Conservation (phyloP, 2,113 vertebrate genomes). For the Melanostigma gelatinosum region DNA sequence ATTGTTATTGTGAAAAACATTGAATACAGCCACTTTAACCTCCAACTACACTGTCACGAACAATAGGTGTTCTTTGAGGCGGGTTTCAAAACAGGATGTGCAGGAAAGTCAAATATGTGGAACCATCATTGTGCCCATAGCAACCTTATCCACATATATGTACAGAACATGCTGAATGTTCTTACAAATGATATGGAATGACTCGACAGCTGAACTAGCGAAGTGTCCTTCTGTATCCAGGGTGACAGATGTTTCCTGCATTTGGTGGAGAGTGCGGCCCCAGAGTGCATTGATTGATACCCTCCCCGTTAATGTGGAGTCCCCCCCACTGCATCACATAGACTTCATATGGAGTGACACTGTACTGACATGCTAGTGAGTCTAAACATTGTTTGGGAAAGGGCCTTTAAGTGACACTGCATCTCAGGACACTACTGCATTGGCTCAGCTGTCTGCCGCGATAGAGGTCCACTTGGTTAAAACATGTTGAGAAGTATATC, state of each 20-base stretch:
- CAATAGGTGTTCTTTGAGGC: background rate
- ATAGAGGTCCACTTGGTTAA: constrained; percentile 37
- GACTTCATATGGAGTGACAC: constrained; percentile 13
- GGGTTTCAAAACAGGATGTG: background rate
- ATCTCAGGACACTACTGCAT: constrained; percentile 4
- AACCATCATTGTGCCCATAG: background rate
- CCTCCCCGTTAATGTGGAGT: background rate
- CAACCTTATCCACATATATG: background rate
- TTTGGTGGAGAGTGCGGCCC: background rate
- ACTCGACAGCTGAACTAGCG: background rate
- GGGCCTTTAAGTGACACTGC: constrained; percentile 1
- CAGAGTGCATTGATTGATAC: background rate
- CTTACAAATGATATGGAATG: background rate
- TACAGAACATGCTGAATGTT: background rate
- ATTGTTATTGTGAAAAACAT: background rate
- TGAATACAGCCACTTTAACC: background rate
- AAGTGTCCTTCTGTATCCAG: background rate
- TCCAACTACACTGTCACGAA: too few relatives aligned
- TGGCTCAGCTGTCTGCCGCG: constrained; percentile 16
- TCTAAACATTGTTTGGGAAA: background rate
- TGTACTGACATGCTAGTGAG: constrained; percentile 3
- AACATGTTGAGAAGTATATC: constrained; percentile 21
- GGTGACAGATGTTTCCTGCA: constrained; percentile 8
- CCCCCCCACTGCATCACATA: background rate
- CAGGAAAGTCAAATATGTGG: background rate